Evolutionary conservation across 2,888 invertebrate species (phyloP).

Genomic region (Taphrorychus bicolor): DNA sequence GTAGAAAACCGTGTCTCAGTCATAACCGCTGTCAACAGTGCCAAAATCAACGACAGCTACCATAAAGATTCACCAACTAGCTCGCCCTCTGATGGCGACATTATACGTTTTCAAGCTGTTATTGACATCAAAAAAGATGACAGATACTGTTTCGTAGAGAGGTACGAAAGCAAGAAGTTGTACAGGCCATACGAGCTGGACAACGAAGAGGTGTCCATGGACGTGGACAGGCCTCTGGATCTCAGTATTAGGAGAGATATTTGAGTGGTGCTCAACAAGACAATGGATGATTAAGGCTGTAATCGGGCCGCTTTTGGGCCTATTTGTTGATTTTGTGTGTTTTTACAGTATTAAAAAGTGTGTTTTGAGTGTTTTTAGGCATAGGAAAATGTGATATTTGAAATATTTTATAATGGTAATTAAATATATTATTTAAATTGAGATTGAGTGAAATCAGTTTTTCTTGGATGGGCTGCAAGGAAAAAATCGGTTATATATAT

Average conservation of each 20-base stretch:
- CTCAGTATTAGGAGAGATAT: constrained; percentile 60
- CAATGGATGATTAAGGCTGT: neutral
- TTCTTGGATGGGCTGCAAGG: no score
- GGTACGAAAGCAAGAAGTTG: constrained; percentile 32
- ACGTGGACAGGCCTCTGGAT: constrained; percentile 66
- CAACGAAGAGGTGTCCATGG: constrained; percentile 48
- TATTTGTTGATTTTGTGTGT: neutral
- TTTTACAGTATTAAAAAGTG: neutral
- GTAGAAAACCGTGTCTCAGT: constrained; percentile 36
- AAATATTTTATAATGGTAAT: neutral
- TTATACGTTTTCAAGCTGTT: constrained; percentile 49
- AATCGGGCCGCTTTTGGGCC: neutral
- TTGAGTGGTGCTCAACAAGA: neutral
- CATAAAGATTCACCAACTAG: constrained; percentile 36
- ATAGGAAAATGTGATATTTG: neutral
- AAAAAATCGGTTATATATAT: no score
- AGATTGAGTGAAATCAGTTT: neutral
- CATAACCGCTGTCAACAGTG: constrained; percentile 30
- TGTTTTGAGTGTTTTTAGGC: neutral
- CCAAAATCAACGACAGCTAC: constrained; percentile 22
- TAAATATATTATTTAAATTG: neutral
- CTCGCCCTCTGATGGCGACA: constrained; percentile 40
- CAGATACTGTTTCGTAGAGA: constrained; percentile 29
- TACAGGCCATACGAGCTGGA: constrained; percentile 40
- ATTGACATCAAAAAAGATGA: constrained; percentile 46